Percentiles rank a stretch among this genome's conserved stretches.
Evolutionary conservation across 2,888 invertebrate species (phyloP).

Genomic region (Morpho achilles): DNA sequence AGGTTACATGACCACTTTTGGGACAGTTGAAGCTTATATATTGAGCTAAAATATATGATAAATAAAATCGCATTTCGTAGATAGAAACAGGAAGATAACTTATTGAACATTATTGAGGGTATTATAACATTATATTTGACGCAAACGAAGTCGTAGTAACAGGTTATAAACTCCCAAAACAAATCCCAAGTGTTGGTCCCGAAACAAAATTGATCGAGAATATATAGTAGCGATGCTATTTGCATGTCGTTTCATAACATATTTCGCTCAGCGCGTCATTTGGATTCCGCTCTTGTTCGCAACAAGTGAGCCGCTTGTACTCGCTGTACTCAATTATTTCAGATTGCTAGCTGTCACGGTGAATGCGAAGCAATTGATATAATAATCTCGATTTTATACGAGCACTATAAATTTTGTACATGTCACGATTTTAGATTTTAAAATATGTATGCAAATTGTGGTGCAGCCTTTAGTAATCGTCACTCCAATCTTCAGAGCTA

Average conservation of each 20-base stretch:
- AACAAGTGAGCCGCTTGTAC: conserved; percentile 29
- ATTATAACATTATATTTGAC: too few relatives aligned
- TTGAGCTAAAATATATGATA: too few relatives aligned
- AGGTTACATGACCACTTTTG: too few relatives aligned
- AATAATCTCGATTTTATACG: conserved; percentile 39
- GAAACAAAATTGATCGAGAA: conserved; percentile 22
- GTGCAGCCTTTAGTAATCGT: not conserved
- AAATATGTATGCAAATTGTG: conserved; percentile 10
- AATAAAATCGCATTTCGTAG: too few relatives aligned
- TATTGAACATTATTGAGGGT: too few relatives aligned
- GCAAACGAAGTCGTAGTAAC: too few relatives aligned
- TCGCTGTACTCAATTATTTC: conserved; percentile 47
- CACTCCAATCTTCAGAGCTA: too few relatives aligned
- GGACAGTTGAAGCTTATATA: too few relatives aligned
- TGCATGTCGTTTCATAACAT: conserved; percentile 29
- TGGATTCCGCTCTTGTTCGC: conserved; percentile 33
- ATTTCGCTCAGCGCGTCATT: conserved; percentile 30
- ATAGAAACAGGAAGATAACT: too few relatives aligned
- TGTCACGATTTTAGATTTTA: conserved; percentile 13
- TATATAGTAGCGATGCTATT: conserved; percentile 28
- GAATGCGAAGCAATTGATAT: conserved; percentile 43
- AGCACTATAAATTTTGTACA: conserved; percentile 21
- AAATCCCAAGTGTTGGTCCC: too few relatives aligned
- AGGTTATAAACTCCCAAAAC: too few relatives aligned
- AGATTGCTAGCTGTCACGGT: conserved; percentile 41